phyloP scores from a whole-genome alignment of 2,888 invertebrate genomes.

The Melanotus villosus region DNA sequence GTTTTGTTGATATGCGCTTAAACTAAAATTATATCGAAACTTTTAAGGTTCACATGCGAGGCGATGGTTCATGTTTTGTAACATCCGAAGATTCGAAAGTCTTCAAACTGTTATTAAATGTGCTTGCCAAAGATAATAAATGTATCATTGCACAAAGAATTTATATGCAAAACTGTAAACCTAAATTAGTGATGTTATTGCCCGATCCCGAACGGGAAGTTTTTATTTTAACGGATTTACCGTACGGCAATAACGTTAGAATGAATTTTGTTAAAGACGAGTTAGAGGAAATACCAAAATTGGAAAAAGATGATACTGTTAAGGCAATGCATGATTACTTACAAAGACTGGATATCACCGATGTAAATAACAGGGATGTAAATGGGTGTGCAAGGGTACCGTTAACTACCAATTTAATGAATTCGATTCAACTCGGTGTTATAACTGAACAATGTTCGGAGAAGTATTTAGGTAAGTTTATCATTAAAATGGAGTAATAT shows the following conservation, averaged over 20 bases:
- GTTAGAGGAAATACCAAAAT: background rate
- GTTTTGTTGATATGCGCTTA: too few species aligned
- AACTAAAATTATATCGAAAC: background rate
- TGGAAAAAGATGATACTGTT: constrained; percentile 1
- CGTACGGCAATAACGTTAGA: constrained; percentile 11
- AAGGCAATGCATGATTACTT: constrained; percentile 33
- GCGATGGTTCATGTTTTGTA: constrained; percentile 25
- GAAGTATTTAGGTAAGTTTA: constrained; percentile 28
- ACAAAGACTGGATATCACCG: constrained; percentile 28
- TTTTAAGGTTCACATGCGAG: constrained; percentile 22
- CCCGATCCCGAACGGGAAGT: constrained; percentile 9
- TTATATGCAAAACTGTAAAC: constrained; percentile 29
- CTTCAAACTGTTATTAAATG: constrained; percentile 14
- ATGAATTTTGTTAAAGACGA: constrained; percentile 16
- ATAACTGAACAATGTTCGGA: constrained; percentile 5
- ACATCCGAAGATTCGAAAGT: constrained; percentile 1
- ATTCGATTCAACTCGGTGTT: background rate
- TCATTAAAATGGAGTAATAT: background rate
- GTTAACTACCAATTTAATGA: constrained; percentile 18
- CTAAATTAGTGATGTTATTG: constrained; percentile 30
- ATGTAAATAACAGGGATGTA: constrained; percentile 11
- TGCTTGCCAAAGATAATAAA: constrained; percentile 22
- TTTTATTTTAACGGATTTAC: constrained; percentile 20
- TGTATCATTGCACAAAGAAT: constrained; percentile 26
- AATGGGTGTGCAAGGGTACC: constrained; percentile 17